Conservation (phyloP, 1,140 invertebrate genomes). For the Atta colombica region DNA sequence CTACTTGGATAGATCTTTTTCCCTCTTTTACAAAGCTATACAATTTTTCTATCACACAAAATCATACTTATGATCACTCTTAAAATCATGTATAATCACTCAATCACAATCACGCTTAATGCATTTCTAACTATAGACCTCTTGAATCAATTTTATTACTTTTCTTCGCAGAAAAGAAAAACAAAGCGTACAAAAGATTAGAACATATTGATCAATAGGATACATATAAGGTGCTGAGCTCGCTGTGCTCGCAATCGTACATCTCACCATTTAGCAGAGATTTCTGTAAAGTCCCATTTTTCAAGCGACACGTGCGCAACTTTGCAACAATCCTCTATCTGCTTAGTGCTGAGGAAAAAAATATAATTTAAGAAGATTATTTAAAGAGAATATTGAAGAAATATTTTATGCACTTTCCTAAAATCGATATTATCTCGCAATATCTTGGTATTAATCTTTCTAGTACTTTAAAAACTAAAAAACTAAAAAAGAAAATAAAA, state of each 20-base stretch:
- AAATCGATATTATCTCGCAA: background rate
- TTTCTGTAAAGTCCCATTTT: background rate
- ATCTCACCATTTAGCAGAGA: constrained; percentile 27
- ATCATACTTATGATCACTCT: background rate
- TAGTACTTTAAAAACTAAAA: background rate
- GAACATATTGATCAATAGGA: constrained; percentile 43
- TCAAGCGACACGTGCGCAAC: constrained; percentile 6
- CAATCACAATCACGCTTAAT: background rate
- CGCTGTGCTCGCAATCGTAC: constrained; percentile 36
- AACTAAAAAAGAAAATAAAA: background rate
- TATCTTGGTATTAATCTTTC: background rate
- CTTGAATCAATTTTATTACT: constrained; percentile 36
- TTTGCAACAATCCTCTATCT: background rate
- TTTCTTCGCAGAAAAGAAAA: background rate
- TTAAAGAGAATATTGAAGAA: constrained; percentile 28
- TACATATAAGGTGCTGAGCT: background rate
- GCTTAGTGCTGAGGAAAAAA: background rate
- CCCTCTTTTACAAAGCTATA: background rate
- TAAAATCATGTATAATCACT: background rate
- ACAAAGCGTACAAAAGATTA: background rate
- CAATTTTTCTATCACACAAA: background rate
- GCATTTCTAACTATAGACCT: constrained; percentile 3
- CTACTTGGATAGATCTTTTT: no score
- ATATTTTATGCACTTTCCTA: background rate
- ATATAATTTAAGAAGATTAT: background rate